A percentile compares a stretch with the other conserved stretches of the same genome.
These are phyloP conservation scores for Lytechinus pictus DNA, from an alignment of 35 echinoderm and acorn worm genomes.

Conservation along the genomic window DNA sequence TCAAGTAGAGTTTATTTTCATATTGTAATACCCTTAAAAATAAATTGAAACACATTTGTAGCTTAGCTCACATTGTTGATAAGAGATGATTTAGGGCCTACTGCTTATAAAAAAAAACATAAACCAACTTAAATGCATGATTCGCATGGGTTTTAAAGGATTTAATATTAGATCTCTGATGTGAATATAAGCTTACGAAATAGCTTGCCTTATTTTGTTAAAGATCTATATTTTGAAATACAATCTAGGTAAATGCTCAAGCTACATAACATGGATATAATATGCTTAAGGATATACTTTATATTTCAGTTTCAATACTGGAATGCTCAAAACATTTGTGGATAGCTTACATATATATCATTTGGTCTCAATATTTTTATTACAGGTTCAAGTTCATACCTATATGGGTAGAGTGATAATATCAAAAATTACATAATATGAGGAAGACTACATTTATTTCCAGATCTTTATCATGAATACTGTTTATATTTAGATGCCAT, in stretches of 20 bases:
- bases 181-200: background rate
- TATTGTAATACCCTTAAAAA: background rate
- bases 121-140: background rate
- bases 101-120: background rate
- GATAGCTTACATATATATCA: background rate
- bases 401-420: background rate
- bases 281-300: background rate
- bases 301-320: conserved; percentile 37
- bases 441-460: too few relatives aligned
- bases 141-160: background rate
- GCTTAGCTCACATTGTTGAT: background rate
- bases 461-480: too few relatives aligned
- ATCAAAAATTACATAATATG: background rate
- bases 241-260: background rate
- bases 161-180: background rate
- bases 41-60: background rate
- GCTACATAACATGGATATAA: background rate
- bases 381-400: background rate
- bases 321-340: background rate
- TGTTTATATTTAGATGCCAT: background rate
- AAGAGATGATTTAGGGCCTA: background rate
- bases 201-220: background rate
- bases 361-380: background rate
- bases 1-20: background rate
- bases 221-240: background rate